Evolutionary conservation across 2,113 vertebrate species (phyloP), one percentile per base, ranked within the genome.

Genomic region (Sisor rabdophorus): DNA sequence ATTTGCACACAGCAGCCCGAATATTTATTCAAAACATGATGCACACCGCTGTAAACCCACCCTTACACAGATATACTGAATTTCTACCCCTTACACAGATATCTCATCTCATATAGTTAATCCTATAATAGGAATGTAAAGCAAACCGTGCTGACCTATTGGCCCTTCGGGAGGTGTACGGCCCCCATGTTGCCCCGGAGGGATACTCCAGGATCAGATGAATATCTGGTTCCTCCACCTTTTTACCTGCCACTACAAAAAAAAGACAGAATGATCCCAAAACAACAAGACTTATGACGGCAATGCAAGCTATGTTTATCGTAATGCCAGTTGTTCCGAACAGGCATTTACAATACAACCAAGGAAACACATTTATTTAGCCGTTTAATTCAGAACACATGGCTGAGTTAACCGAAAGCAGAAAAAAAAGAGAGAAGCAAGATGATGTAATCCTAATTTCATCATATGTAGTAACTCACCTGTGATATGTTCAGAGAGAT

Each of bases 121-220:
- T 20, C 16, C 0, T 20, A 19, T 20, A 16, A 1, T 2, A 22
- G 15, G 36, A n/a, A 19, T 4, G 11, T 11, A 0, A 65, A 22
- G 8, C n/a, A 48, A 24, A 47, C 12, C 15, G 59, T 16, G 12
- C 80, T 52, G 15, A 93, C 93, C 93, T 91, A 87, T 94, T 94
- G 32, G 93, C 93, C 83, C 93, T 89, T n/a, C 87, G 88, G 17
- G 93, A 91, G 0, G 87, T 90, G 50, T 93, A 91, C 4, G 55
- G 82, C 0, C 93, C 93, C 93, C 93, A 94, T 67, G 71, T 86
- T 6, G 90, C 87, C 15, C 92, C 93, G 65, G 89, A 83, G 19
- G 92, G 90, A 85, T 94, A 94, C 86, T 94, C 93, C 75, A 94
- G 78, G 81, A 94, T 93, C 75, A 94, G 82, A 78, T 94, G 93